These are phyloP conservation scores for Rhopalosiphum padi DNA, from an alignment of 1,140 invertebrate genomes.

Conservation along the genomic window DNA sequence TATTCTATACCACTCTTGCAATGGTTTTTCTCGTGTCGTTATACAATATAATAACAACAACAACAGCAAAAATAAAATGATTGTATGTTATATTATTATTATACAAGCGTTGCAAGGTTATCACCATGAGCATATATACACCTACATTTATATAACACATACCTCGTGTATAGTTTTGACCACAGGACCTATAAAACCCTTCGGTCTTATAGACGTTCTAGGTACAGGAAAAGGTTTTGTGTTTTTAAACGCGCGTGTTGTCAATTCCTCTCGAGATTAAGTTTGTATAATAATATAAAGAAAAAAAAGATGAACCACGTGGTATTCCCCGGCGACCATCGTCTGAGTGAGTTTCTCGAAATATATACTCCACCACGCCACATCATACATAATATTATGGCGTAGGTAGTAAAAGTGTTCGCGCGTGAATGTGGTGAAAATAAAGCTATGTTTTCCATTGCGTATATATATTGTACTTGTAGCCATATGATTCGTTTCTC, in stretches of 20 bases:
- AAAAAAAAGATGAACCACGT: background rate
- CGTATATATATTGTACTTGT: background rate
- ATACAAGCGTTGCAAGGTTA: background rate
- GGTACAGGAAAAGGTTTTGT: background rate
- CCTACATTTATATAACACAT: background rate
- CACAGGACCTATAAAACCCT: background rate
- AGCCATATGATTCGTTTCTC: background rate
- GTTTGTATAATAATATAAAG: background rate
- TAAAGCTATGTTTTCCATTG: background rate
- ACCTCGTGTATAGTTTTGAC: background rate
- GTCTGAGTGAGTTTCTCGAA: background rate
- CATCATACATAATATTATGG: background rate
- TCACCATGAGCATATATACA: background rate
- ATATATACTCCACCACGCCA: background rate
- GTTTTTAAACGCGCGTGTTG: background rate
- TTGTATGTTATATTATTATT: background rate
- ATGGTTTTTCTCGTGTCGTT: background rate
- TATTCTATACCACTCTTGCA: background rate
- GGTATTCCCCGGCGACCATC: background rate
- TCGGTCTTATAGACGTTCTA: background rate
- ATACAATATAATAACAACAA: background rate
- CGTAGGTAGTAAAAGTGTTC: background rate
- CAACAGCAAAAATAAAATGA: too few relatives aligned
- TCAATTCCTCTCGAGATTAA: constrained; percentile 8
- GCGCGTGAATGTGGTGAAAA: background rate